Base-by-base conservation (phyloP, 2,888 invertebrate genomes). In the Phengaris arion region DNA sequence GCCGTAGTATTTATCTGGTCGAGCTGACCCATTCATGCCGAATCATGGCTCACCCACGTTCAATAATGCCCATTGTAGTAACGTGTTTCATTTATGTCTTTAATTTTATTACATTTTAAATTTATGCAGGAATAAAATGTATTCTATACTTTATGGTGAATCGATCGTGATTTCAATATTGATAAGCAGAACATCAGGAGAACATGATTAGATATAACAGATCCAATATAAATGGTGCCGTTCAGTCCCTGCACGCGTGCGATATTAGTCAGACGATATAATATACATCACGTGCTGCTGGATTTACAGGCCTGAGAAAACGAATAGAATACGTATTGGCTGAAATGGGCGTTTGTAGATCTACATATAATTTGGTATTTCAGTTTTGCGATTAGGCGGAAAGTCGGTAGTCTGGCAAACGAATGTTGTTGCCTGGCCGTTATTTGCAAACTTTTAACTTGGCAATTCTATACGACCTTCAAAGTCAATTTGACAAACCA, bases 211-310 rank as follows among this genome's bases (percentile, higher is more conserved):
- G 52, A 54, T 72, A 72, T 72, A 72, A 72, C 13, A 45, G 13
- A 72, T 72, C 72, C 72, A 72, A 72, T 72, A 72, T 72, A 54
- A 72, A 72, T 54, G 72, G 15, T 55, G 69, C 15, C 55, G 75
- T 75, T 55, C 55, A 52, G 69, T 68, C 77, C 10, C 68, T 51
- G 75, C 79, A 79, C 79, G 79, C 76, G 76, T 68, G 54, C 57
- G 54, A 68, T 77, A 77, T 79, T 79, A 79, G 77, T 79, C 79
- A 79, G 76, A 64, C 75, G 59, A 46, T 76, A 72, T 79, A 79
- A 72, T 79, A 79, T 77, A 77, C 74, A 57, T 78, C 79, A 79
- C 78, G 77, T 78, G 79, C 74, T 68, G 55, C 74, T 13, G 68
- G 75, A 57, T 79, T 72, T 78, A 76, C 76, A 75, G 68, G 57